Evolutionary conservation across 64 coral and sea anemone species (phyloP), one percentile per base, ranked within the genome.

Genomic region (Cladopsammia gracilis): DNA sequence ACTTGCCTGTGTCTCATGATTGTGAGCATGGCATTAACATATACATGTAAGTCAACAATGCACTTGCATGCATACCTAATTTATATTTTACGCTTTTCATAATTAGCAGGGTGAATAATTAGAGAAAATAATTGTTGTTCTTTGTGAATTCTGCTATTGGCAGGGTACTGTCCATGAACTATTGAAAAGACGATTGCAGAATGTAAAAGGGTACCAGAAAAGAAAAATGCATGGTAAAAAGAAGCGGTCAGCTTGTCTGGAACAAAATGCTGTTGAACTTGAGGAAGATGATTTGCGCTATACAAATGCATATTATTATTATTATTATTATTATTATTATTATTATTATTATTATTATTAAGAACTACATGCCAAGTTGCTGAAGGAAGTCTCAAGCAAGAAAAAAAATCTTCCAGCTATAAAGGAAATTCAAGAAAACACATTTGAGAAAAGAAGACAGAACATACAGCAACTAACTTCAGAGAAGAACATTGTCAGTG

Each of bases 361-460:
- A 43, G 71, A 74, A 7, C 44, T 74, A 1, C 71, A 74, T 48
- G 45, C 71, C 47, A 7, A 49, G 43, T 74, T 74, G 13, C 13
- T 74, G 48, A 14, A 7, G 4, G 71, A 74, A 7, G 71, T 74
- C 7, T 43, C 47, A 7, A 48, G 44, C 45, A 74, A 48, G 7
- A 74, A 74, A 43, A 74, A 74, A 19, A 74, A 74, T 74, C 48
- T 18, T 48, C 11, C 11, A 18, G 71, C 71, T 12, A 45, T 72
- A 24, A 72, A 72, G 70, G 70, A 45, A 72, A 72, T 72, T 25
- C 70, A 72, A 25, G 26, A 72, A 72, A 72, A 72, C 25, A 72
- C 22, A 25, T 72, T 46, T 72, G 26, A 72, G 5, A 45, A 44
- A 3, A 43, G 25, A 46, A 45, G 70, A 72, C 43, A 25, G 26